Percentiles rank a stretch among this genome's conserved stretches.
Conservation (phyloP, 2,797 vertebrate genomes). For the Clamator glandarius region DNA sequence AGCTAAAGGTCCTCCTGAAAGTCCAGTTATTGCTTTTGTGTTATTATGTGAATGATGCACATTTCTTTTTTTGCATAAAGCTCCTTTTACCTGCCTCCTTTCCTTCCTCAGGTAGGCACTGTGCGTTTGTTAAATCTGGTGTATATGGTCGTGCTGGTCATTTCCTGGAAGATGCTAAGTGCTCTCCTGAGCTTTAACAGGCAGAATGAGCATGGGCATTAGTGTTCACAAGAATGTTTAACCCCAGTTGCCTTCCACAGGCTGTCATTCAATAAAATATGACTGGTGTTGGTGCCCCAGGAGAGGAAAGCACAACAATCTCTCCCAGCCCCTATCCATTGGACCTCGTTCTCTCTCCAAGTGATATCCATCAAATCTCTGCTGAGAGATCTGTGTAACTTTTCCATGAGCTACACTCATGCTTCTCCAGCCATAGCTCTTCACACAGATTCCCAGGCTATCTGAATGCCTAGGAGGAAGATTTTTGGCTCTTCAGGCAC, state of each 20-base stretch:
- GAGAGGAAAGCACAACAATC: not conserved
- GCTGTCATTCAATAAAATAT: not conserved
- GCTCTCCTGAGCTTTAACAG: not conserved
- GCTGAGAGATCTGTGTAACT: not conserved
- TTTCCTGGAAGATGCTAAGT: not conserved
- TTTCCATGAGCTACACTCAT: not conserved
- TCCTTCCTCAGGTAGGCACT: not conserved
- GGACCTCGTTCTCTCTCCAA: not conserved
- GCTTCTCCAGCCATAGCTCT: not conserved
- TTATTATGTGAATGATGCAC: rapidly evolving
- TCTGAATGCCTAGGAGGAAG: not conserved
- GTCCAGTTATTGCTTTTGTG: not conserved
- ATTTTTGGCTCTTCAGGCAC: not conserved
- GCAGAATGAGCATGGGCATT: not conserved
- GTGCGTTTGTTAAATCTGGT: not conserved
- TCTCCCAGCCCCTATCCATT: not conserved
- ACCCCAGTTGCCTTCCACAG: not conserved
- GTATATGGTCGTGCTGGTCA: not conserved
- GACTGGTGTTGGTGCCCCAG: not conserved
- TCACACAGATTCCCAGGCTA: not conserved
- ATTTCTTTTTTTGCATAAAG: not conserved
- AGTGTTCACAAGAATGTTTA: not conserved
- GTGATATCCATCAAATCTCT: not conserved
- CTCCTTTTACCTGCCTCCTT: rapidly evolving
- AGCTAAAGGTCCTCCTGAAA: not conserved